Evolutionary conservation across 2,888 invertebrate genomes (phyloP).

Genomic region (Leucophenga maculata): DNA sequence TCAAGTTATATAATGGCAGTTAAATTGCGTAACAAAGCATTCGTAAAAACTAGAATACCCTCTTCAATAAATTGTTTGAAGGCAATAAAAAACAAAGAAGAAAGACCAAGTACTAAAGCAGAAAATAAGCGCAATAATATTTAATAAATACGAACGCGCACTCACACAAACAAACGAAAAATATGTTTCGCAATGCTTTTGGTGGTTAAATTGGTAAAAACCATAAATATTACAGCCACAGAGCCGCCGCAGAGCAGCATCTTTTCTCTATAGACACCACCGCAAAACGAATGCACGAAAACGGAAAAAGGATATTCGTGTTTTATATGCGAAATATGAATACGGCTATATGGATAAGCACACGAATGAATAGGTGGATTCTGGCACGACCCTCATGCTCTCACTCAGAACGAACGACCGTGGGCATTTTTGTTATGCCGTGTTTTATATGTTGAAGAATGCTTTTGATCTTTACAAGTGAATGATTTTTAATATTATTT

Average conservation of each 20-base stretch:
- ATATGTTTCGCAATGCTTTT: conserved; percentile 35
- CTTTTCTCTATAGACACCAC: not conserved
- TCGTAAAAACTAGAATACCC: too few relatives aligned
- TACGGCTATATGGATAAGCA: conserved; percentile 3
- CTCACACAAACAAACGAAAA: conserved; percentile 29
- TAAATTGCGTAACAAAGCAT: too few relatives aligned
- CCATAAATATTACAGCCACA: conserved; percentile 59
- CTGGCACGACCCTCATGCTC: not conserved
- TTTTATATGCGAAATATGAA: conserved; percentile 1
- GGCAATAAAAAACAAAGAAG: conserved; percentile 56
- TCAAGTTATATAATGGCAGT: not conserved
- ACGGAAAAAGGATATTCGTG: conserved; percentile 12
- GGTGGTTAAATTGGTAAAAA: conserved; percentile 64
- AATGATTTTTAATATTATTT: conserved; percentile 69
- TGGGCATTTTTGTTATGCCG: conserved; percentile 4
- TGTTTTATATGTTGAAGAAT: conserved; percentile 49
- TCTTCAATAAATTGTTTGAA: not conserved
- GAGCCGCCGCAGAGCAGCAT: conserved; percentile 13
- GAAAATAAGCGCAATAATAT: conserved; percentile 62
- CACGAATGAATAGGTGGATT: not conserved
- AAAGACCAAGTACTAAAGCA: conserved; percentile 38
- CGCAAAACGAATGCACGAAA: not conserved
- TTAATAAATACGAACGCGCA: conserved; percentile 64
- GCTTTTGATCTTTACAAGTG: conserved; percentile 71
- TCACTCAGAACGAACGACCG: not conserved